Evolutionary conservation across 2,888 invertebrate species (phyloP), one percentile per base, ranked within the genome.

Genomic region (Meloe dianella): DNA sequence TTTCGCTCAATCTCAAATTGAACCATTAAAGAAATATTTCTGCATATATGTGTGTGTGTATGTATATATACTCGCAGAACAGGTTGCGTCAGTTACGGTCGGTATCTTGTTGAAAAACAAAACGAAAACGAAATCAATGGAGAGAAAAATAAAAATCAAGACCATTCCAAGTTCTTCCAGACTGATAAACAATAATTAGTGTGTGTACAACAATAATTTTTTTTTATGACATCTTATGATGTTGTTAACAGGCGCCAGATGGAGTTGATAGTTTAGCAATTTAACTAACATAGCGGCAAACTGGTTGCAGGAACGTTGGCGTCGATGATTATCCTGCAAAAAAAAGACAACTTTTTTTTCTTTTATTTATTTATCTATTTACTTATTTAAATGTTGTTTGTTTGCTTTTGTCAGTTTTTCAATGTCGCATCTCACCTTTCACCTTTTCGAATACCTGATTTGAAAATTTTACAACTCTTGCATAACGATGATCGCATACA

Each of bases 61-160:
- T 67, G 67, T 67, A 74, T 73, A 75, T 75, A 75, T 67, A 71
- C 71, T 71, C 72, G 80, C 78, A 78, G 78, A 82, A 82, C 82
- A 78, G 82, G 82, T 82, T 82, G 80, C 78, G 76, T 77, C 78
- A 77, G 78, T 79, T 79, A 74, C 71, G 70, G 74, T 71, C 73
- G 75, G 75, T 77, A 75, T 76, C 75, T 76, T 75, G 73, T 74
- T 75, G 67, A 74, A 74, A 17, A 47, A 20, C 9, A 47, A 20
- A 47, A 47, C 17, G 2, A 38, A 38, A 38, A n/a, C 2, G 2
- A 38, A 38, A 38, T 75, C 14, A 47, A 20, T 17, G 20, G 8
- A 17, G 20, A 47, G 17, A 47, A 20, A 17, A 20, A 3, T 2
- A 47, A 47, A 47, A 17, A 47, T 78, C 72, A 73, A 76, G 77